A percentile compares a stretch with the other conserved stretches of the same genome.
phyloP scores from a whole-genome alignment of 1,140 invertebrate species.

The Antheraea pernyi region DNA sequence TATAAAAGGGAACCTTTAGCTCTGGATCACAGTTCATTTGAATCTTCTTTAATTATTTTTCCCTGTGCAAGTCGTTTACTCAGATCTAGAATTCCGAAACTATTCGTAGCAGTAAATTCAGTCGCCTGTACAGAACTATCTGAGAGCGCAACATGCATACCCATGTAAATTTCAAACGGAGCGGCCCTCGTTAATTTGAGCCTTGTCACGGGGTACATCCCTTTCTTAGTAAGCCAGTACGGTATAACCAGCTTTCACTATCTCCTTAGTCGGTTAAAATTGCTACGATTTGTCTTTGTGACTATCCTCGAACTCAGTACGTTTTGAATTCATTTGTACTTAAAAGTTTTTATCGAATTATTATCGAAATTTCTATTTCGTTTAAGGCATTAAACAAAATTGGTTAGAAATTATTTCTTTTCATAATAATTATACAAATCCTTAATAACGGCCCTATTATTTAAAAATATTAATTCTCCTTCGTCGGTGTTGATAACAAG shows the following conservation, averaged over 20 bases:
- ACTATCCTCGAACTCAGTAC: conserved; percentile 26
- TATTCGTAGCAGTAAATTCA: conserved; percentile 63
- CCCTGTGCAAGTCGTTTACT: conserved; percentile 42
- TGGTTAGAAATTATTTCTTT: no score
- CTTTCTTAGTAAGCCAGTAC: conserved; percentile 55
- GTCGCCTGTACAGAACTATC: conserved; percentile 42
- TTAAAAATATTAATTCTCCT: no score
- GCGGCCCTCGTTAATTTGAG: conserved; percentile 55
- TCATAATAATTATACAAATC: no score
- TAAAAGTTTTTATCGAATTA: background rate
- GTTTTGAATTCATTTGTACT: conserved; percentile 25
- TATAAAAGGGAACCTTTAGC: conserved; percentile 21
- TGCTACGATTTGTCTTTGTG: conserved; percentile 39
- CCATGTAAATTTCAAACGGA: conserved; percentile 58
- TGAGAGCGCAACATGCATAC: conserved; percentile 57
- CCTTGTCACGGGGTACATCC: conserved; percentile 59
- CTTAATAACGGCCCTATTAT: no score
- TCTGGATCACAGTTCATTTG: conserved; percentile 43
- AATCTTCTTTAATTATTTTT: conserved; percentile 64
- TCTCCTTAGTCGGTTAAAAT: conserved; percentile 35
- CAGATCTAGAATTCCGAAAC: conserved; percentile 43
- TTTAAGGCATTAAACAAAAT: background rate
- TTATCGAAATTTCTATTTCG: background rate
- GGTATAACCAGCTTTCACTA: conserved; percentile 25
- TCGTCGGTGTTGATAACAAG: no score